These are phyloP conservation scores for Trichechus manatus DNA, from an alignment of 2,113 vertebrate species.

Conservation along the genomic window DNA sequence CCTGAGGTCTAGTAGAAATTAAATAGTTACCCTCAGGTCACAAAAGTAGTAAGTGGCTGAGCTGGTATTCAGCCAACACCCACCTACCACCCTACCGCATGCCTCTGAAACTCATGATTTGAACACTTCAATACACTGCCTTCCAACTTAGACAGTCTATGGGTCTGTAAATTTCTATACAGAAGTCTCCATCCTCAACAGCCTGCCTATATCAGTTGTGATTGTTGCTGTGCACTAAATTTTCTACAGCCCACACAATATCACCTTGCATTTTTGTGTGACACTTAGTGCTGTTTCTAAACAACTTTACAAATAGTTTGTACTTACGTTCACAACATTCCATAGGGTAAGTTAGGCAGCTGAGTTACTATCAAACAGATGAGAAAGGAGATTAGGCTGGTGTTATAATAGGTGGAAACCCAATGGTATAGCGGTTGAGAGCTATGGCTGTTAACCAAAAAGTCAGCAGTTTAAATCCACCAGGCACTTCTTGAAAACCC, in stretches of 20 bases:
- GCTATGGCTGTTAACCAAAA: too few relatives aligned
- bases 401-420: not conserved
- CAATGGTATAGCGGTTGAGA: too few relatives aligned
- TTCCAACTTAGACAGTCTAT: not conserved
- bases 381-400: not conserved
- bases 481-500: too few relatives aligned
- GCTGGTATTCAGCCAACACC: not conserved
- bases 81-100: not conserved
- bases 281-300: not conserved
- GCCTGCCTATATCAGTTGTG: not conserved
- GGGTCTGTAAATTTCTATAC: conserved; percentile 16
- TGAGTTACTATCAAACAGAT: not conserved
- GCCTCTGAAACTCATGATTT: conserved; percentile 11
- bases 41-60: not conserved
- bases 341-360: not conserved
- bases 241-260: not conserved
- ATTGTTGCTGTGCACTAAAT: not conserved
- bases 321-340: not conserved
- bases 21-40: not conserved
- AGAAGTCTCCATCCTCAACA: not conserved
- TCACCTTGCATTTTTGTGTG: not conserved
- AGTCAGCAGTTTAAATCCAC: too few relatives aligned
- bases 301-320: conserved; percentile 16
- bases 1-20: not conserved
- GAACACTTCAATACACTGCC: not conserved